These are phyloP conservation scores for Papilio gigon DNA, from an alignment of 2,888 invertebrate species.

Conservation along the genomic window DNA sequence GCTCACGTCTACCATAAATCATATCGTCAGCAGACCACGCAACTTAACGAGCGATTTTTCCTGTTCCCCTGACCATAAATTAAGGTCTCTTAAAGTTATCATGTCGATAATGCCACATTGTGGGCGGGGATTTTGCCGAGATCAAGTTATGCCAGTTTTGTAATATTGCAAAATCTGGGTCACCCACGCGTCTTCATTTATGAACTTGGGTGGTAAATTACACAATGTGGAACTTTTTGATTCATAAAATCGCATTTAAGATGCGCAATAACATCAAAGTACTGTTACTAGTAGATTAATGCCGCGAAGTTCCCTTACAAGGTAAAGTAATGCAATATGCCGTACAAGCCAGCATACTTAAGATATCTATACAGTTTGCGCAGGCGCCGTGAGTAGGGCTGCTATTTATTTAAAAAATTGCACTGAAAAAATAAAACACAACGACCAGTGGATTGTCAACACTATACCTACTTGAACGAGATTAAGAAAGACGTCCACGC, in stretches of 20 bases:
- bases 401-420: too few relatives aligned
- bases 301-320: neutral
- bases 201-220: conserved; percentile 7
- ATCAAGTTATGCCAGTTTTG: conserved; percentile 37
- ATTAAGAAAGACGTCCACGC: too few relatives aligned
- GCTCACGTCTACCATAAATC: conserved; percentile 30
- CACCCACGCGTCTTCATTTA: conserved; percentile 36
- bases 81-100: conserved; percentile 20
- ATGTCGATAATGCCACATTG: conserved; percentile 31
- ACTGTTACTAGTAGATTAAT: neutral
- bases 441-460: too few relatives aligned
- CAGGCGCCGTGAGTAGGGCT: conserved; percentile 11
- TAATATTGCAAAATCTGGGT: conserved; percentile 39
- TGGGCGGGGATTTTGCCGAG: conserved; percentile 34
- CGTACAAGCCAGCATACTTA: neutral
- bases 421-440: too few relatives aligned
- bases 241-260: too few relatives aligned
- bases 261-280: neutral
- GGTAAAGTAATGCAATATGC: conserved; percentile 12
- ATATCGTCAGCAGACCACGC: conserved; percentile 8
- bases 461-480: neutral
- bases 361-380: neutral
- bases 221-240: too few relatives aligned
- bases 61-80: conserved; percentile 15
- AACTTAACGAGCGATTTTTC: conserved; percentile 28